Percentiles rank a stretch among this genome's conserved stretches.
These are phyloP conservation scores for Cephus spinipes DNA, from an alignment of 2,888 invertebrate genomes.

Conservation along the genomic window DNA sequence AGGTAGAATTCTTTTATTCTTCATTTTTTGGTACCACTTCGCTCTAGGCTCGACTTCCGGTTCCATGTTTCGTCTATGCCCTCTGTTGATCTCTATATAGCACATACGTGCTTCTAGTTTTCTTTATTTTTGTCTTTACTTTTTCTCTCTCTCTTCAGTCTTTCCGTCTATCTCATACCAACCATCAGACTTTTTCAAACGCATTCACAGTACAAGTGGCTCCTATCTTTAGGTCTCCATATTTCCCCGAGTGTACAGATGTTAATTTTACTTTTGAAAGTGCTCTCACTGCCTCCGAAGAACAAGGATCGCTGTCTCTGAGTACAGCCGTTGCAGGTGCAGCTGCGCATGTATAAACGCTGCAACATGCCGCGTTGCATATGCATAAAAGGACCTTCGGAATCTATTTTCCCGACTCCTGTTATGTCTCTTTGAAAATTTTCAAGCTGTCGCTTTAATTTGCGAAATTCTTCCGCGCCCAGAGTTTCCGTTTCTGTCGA, in stretches of 20 bases:
- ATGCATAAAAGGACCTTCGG: constrained; percentile 22
- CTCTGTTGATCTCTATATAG: background rate
- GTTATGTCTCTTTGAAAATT: constrained; percentile 1
- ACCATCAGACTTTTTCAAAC: background rate
- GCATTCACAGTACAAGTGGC: background rate
- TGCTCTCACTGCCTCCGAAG: background rate
- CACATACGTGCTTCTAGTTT: background rate
- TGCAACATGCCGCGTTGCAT: constrained; percentile 28
- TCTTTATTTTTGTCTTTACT: background rate
- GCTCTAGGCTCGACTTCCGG: background rate
- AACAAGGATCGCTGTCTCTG: background rate
- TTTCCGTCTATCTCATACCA: background rate
- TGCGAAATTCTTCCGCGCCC: background rate
- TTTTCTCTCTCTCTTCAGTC: background rate
- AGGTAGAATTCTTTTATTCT: background rate
- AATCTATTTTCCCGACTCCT: background rate
- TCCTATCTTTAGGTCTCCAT: background rate
- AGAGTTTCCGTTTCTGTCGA: background rate
- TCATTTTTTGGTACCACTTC: background rate
- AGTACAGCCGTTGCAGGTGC: background rate
- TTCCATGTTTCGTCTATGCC: background rate
- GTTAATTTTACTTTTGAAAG: constrained; percentile 20
- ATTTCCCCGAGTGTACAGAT: background rate
- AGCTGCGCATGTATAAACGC: constrained; percentile 23
- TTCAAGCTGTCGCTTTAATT: background rate